These are phyloP conservation scores for Philotrypesis tridentata DNA, from an alignment of 1,140 invertebrate species.

Conservation along the genomic window DNA sequence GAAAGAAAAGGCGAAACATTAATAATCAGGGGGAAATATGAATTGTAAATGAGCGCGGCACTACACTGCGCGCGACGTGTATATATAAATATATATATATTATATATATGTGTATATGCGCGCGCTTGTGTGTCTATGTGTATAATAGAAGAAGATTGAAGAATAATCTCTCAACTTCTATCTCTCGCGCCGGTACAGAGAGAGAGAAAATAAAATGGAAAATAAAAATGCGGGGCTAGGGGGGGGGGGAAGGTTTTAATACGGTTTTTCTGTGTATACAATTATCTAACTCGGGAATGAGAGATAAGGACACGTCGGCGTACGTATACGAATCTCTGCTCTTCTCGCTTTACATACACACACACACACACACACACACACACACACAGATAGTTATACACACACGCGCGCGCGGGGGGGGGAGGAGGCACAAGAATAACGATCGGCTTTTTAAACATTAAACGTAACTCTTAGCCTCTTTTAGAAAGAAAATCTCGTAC, in stretches of 20 bases:
- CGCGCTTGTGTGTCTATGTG: too few relatives aligned
- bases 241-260: constrained; percentile 15
- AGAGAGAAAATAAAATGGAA: neutral
- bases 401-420: too few relatives aligned
- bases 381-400: too few relatives aligned
- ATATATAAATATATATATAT: neutral
- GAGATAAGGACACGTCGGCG: neutral
- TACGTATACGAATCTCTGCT: neutral
- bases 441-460: constrained; percentile 26
- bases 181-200: too few relatives aligned
- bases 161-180: neutral
- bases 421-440: too few relatives aligned
- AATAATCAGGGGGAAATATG: neutral
- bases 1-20: neutral
- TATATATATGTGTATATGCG: neutral
- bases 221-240: neutral
- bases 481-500: constrained; percentile 20
- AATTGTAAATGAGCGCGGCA: too few relatives aligned
- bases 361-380: too few relatives aligned
- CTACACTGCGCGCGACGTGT: too few relatives aligned
- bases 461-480: neutral
- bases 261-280: constrained; percentile 8
- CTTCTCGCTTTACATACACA: too few relatives aligned
- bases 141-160: neutral
- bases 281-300: constrained; percentile 21